These are phyloP conservation scores for Clarias gariepinus DNA, from an alignment of 2,113 vertebrate species.

Conservation along the genomic window DNA sequence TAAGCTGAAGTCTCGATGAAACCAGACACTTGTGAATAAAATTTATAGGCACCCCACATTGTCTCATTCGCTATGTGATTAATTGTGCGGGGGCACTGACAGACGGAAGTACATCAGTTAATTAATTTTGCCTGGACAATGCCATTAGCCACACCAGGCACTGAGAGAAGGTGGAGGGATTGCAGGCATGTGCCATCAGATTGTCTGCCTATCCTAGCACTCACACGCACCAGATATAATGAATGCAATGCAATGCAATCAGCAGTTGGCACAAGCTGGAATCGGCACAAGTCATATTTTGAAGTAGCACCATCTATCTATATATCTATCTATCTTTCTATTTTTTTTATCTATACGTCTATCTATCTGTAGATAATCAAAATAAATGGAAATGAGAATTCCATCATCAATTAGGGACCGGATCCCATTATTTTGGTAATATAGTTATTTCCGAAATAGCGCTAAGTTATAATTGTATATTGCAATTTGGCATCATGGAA, in stretches of 20 bases:
- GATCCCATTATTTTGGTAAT: neutral
- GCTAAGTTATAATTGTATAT: constrained; percentile 37
- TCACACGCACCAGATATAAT: constrained; percentile 39
- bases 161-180: neutral
- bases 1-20: constrained; percentile 44
- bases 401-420: constrained; percentile 38
- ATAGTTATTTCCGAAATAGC: constrained; percentile 30
- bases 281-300: constrained; percentile 22
- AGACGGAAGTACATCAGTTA: constrained; percentile 57
- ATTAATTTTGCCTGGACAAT: constrained; percentile 58
- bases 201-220: constrained; percentile 40
- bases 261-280: constrained; percentile 48
- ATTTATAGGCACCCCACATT: constrained; percentile 55
- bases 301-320: constrained; percentile 17
- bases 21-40: constrained; percentile 52
- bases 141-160: constrained; percentile 49
- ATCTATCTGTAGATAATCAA: neutral
- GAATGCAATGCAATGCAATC: constrained; percentile 47
- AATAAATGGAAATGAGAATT: constrained; percentile 34
- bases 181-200: constrained; percentile 40
- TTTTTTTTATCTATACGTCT: neutral
- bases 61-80: constrained; percentile 55
- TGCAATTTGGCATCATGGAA: constrained; percentile 31
- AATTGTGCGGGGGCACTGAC: constrained; percentile 47
- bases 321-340: neutral